These are phyloP conservation scores for Disparrhopalites patrizii DNA, from an alignment of 2,888 invertebrate genomes.

Conservation along the genomic window DNA sequence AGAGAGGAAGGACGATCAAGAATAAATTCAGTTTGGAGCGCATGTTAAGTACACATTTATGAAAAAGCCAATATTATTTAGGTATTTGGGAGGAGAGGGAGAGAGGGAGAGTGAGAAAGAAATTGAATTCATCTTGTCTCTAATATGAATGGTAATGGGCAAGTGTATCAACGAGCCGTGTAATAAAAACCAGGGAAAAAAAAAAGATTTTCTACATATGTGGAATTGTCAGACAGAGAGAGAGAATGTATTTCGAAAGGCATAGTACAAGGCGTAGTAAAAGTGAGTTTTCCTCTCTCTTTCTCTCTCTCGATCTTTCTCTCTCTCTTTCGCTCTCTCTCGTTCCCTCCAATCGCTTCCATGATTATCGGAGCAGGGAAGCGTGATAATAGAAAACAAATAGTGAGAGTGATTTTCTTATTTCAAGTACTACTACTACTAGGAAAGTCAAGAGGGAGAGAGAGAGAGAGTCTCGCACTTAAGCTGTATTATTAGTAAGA, in stretches of 20 bases:
- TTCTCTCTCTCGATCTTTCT: neutral
- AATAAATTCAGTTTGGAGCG: neutral
- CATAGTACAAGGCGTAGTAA: no score
- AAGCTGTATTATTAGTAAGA: no score
- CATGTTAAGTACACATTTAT: conserved; percentile 22
- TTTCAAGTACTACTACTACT: no score
- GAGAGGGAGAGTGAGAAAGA: neutral
- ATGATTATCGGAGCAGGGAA: conserved; percentile 23
- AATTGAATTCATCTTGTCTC: conserved; percentile 23
- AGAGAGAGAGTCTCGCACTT: neutral
- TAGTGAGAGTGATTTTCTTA: conserved; percentile 25
- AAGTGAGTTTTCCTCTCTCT: conserved; percentile 1
- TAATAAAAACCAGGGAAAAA: conserved; percentile 8
- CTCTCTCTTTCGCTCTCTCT: conserved; percentile 2
- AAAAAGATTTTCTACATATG: no score
- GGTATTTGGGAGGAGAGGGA: neutral
- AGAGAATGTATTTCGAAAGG: neutral
- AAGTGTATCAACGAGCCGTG: neutral
- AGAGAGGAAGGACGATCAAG: no score
- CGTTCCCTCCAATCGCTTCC: neutral
- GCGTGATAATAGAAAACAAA: conserved; percentile 29
- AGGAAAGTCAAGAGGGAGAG: neutral
- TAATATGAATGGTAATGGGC: conserved; percentile 7
- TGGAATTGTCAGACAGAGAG: no score
- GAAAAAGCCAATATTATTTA: neutral